A percentile compares a stretch with the other conserved stretches of the same genome.
Evolutionary conservation across 2,888 invertebrate species (phyloP).

Genomic region (Smittia sp.): DNA sequence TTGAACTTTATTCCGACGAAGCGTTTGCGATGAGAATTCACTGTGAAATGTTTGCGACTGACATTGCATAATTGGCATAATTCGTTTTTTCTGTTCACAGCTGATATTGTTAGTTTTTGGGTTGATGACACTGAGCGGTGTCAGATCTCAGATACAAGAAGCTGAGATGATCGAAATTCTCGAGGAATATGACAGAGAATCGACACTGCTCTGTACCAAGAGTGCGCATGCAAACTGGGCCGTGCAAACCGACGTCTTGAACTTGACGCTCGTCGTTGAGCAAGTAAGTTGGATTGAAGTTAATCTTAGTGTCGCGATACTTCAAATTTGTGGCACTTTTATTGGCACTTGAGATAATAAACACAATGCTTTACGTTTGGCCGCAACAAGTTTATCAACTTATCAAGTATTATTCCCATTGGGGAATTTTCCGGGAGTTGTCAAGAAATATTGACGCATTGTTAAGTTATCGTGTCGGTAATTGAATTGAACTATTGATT

Average conservation of each 20-base stretch:
- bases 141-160: too few relatives aligned
- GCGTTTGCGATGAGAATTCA: background rate
- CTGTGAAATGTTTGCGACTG: background rate
- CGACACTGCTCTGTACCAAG: conserved; percentile 20
- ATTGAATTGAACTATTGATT: background rate
- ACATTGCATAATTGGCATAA: background rate
- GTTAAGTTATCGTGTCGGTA: too few relatives aligned
- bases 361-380: too few relatives aligned
- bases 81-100: background rate
- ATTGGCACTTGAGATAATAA: too few relatives aligned
- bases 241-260: conserved; percentile 45
- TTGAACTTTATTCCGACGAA: background rate
- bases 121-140: background rate
- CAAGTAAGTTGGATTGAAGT: conserved; percentile 45
- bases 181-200: conserved; percentile 11
- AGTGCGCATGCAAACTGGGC: conserved; percentile 35
- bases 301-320: background rate
- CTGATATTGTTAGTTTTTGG: background rate
- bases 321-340: background rate
- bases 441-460: too few relatives aligned
- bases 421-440: background rate
- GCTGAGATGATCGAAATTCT: background rate
- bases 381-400: too few relatives aligned
- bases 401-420: too few relatives aligned
- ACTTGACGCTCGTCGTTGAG: conserved; percentile 46